A percentile compares a stretch with the other conserved stretches of the same genome.
These are phyloP conservation scores for Drosophila kanekoi DNA, from an alignment of 2,888 invertebrate genomes.

Conservation along the genomic window DNA sequence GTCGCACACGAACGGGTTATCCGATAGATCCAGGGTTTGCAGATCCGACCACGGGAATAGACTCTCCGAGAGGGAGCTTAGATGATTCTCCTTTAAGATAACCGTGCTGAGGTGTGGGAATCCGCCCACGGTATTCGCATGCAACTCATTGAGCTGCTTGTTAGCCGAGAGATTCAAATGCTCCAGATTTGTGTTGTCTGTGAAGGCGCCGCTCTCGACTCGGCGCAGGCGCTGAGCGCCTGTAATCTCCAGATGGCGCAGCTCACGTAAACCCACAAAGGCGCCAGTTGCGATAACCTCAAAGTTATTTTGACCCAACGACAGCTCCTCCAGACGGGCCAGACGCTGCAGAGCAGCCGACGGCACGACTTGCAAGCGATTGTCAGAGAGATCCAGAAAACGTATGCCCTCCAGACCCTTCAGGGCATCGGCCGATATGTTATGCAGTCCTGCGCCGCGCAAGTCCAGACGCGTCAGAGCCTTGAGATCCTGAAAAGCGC, in stretches of 20 bases:
- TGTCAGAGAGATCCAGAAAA: constrained; percentile 92
- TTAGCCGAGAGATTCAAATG: constrained; percentile 91
- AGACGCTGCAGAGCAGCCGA: constrained; percentile 90
- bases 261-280: constrained; percentile 91
- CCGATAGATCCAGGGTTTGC: constrained; percentile 91
- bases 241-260: constrained; percentile 91
- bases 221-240: constrained; percentile 90
- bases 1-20: constrained; percentile 93
- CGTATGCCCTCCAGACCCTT: constrained; percentile 90
- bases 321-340: constrained; percentile 91
- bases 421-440: constrained; percentile 91
- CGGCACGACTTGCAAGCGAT: constrained; percentile 90
- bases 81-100: constrained; percentile 91
- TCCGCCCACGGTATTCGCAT: constrained; percentile 91
- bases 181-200: constrained; percentile 93
- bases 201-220: constrained; percentile 92
- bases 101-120: constrained; percentile 92
- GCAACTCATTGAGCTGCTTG: constrained; percentile 90
- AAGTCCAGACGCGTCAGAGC: constrained; percentile 91
- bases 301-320: constrained; percentile 94
- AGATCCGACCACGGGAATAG: constrained; percentile 92
- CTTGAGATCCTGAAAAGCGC: constrained; percentile 91
- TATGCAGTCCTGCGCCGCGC: constrained; percentile 92
- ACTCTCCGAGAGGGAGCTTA: constrained; percentile 91
- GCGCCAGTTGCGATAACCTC: constrained; percentile 89